Base-by-base conservation (phyloP, 2,113 vertebrate genomes). In the Merops nubicus region DNA sequence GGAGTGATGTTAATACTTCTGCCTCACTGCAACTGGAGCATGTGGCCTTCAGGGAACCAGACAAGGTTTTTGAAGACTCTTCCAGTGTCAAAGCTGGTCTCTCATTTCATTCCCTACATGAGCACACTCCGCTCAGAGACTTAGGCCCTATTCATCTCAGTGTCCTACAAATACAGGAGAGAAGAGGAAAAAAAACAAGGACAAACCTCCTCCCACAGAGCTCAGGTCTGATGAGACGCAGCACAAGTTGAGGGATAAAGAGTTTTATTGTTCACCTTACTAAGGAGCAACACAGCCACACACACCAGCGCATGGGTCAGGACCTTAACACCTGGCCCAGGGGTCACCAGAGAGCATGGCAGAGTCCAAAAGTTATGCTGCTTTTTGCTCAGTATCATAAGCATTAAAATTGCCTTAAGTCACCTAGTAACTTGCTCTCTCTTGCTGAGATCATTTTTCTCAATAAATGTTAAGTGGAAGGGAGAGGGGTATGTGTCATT, bases 301-400 rank as follows among this genome's bases (percentile, higher is more conserved):
- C 18, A 23, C 42, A 51, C 11, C 14, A 62, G 48, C 1, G 0
- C 29, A 19, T 8, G 5, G 26, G 21, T 56, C 43, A 2, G 8
- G 45, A 86, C 43, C 15, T 74, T 31, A 80, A 13, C 38, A 50
- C 10, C 3, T 56, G 31, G 77, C 12, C 42, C 80, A 78, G 12
- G 12, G 43, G 69, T 48, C 45, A 93, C n/a, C 53, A 69, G 38
- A 42, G 21, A 40, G 13, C 42, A 79, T 0, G 3, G 53, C 25
- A 45, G 59, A 60, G 28, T 38, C 13, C 48, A 8, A 29, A 79
- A 62, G 29, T 36, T 25, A 36, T 5, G 36, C 57, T 29, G 12
- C 22, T 47, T 43, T 73, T 75, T 29, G 42, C n/a, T 80, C 82
- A 73, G 15, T 31, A 51, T 23, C 34, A 43, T 6, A 59, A 84